Base-by-base conservation (phyloP, 2,113 vertebrate genomes). In the Mionectes macconnelli region DNA sequence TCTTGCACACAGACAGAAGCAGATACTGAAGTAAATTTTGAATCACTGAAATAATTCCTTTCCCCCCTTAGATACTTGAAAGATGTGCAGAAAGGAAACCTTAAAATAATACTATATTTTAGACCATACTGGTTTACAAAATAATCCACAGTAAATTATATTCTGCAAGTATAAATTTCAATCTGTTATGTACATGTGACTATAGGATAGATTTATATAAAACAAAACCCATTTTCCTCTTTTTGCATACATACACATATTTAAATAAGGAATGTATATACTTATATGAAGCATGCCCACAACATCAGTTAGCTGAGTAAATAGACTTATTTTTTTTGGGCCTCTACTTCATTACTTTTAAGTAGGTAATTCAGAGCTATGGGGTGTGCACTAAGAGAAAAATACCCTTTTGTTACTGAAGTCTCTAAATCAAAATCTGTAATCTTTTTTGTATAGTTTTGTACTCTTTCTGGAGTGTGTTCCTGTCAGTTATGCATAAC, bases 391-490 rank as follows among this genome's bases (percentile, higher is more conserved):
- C 63, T 24, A 60, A 56, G 19, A 84, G 33, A 22, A 57, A 67
- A 59, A 70, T n/a, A 0, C 0, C 1, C 28, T 8, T 9, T 28
- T 33, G 6, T 53, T 74, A 33, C 8, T 49, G 37, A 53, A 60
- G 12, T 44, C 7, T 73, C 52, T 57, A 62, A 57, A 84, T 25
- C 5, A 67, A 84, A 67, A 66, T 74, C 31, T 23, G 2, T 49
- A 77, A 42, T 47, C 18, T 79, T 66, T 67, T 27, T 45, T 47
- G 7, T 37, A 53, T 6, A 18, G 4, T 33, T 60, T 27, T 28
- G 8, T n/a, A 27, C 15, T 55, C 10, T 35, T 66, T 53, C 20
- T 35, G 4, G 16, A 8, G 2, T 37, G 9, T 28, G 2, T 22
- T 77, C 16, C 42, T 69, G 9, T 22, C 57, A 44, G 3, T 55